A percentile compares a stretch with the other conserved stretches of the same genome.
Evolutionary conservation across 1,140 invertebrate species (phyloP).

Genomic region (Penaeus chinensis): DNA sequence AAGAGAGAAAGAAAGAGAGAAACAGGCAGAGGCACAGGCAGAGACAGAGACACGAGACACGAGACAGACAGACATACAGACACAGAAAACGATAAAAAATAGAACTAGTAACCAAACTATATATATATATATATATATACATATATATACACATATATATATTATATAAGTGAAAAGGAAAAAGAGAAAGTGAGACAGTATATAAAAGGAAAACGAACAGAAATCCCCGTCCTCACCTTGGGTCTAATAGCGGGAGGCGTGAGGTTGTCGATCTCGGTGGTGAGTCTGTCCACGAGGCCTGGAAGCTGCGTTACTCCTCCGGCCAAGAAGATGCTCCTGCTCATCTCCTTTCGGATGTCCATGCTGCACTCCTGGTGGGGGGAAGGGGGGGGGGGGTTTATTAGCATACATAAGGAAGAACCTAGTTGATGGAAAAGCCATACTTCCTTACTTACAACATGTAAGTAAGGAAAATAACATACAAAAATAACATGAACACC

Average conservation of each 20-base stretch:
- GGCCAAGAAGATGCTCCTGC: slow-evolving; percentile 69
- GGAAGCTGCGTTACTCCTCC: slow-evolving; percentile 75
- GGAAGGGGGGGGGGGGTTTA: slow-evolving; percentile 27
- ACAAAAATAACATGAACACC: too few relatives aligned
- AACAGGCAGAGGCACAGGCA: too few relatives aligned
- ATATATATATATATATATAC: too few relatives aligned
- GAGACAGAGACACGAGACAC: too few relatives aligned
- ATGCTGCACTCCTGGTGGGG: slow-evolving; percentile 70
- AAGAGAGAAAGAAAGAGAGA: not conserved
- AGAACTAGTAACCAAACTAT: too few relatives aligned
- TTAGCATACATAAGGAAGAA: not conserved
- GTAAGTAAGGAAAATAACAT: not conserved
- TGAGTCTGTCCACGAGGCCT: slow-evolving; percentile 74
- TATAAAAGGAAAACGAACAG: not conserved
- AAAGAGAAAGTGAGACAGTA: not conserved
- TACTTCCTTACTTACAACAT: not conserved
- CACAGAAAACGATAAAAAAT: too few relatives aligned
- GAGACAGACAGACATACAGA: too few relatives aligned
- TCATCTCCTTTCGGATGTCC: slow-evolving; percentile 73
- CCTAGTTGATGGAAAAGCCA: not conserved
- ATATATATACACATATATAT: too few relatives aligned
- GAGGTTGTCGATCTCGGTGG: slow-evolving; percentile 73
- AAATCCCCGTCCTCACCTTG: slow-evolving; percentile 69
- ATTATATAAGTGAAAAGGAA: not conserved
- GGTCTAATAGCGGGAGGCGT: slow-evolving; percentile 74